Base-by-base conservation (phyloP, 2,797 vertebrate species). In the Megalops cyprinoides region DNA sequence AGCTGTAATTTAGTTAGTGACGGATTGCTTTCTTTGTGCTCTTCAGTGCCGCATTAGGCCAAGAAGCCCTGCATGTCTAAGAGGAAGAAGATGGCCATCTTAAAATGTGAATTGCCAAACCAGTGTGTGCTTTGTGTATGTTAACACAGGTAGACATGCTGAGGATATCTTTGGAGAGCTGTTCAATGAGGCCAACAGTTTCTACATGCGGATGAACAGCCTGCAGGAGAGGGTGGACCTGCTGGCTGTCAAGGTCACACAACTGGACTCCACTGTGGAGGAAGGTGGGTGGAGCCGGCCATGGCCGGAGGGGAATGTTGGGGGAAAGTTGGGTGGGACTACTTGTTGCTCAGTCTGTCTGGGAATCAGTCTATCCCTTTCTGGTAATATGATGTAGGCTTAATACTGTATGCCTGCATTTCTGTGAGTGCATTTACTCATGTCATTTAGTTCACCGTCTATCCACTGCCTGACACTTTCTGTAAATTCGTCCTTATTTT, bases 121-220 rank as follows among this genome's bases (percentile, higher is more conserved):
- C 31, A 14, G 75, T 62, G 46, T 75, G 56, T 81, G 53, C 3
- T 3, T 2, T 44, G 15, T 74, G 48, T 44, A 3, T 55, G 46
- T 76, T 42, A 28, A 74, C 74, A 55, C 84, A 97, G 97, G 97
- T 89, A 94, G 95, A 51, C 97, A 97, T 0, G 97, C 97, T 0
- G 97, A 97, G 89, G 97, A 97, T 89, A 96, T 97, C 82, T 97
- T 97, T 0, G 96, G 96, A 0, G 96, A 97, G 85, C 92, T 97
- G 44, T 97, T 97, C 87, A 97, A 96, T 0, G 96, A 98, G 91
- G 97, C 97, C 85, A 97, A 97, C 90, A 95, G 95, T 79, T 97
- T 98, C 94, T 97, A 96, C 92, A 90, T 97, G 93, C 86, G 97
- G 85, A 97, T 97, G 96, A 97, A 95, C 89, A 95, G 95, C 0